These are phyloP conservation scores for Morpho helenor DNA, from an alignment of 2,888 invertebrate species.

Conservation along the genomic window DNA sequence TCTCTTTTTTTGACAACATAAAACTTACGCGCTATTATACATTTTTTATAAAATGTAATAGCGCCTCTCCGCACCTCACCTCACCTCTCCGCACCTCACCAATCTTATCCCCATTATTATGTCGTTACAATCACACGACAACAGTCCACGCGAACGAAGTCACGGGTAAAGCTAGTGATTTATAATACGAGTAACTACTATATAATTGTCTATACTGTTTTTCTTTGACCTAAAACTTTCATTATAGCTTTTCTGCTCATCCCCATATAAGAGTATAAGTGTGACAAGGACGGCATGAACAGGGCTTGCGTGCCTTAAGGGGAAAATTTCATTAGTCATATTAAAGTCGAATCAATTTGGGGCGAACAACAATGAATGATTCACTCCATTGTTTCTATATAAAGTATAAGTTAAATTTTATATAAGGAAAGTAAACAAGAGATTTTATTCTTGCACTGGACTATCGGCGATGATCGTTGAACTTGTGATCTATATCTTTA, in stretches of 20 bases:
- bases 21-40: no score
- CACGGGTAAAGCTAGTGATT: no score
- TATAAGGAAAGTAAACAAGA: not conserved
- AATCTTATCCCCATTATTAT: no score
- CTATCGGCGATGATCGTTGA: no score
- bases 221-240: constrained; percentile 2
- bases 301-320: constrained; percentile 2
- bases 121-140: no score
- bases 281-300: not conserved
- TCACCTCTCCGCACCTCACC: no score
- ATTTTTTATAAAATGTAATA: no score
- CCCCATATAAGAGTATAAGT: not conserved
- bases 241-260: not conserved
- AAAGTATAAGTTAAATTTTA: not conserved
- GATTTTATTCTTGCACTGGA: not conserved
- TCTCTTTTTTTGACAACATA: no score
- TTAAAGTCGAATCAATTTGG: constrained; percentile 3
- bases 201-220: not conserved
- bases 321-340: constrained; percentile 13
- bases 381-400: not conserved
- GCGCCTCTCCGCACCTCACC: no score
- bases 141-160: no score
- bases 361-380: constrained; percentile 1
- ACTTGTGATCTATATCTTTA: no score
- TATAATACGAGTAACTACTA: no score